Evolutionary conservation across 2,113 vertebrate species (phyloP).

Genomic region (Aleadryas rufinucha): DNA sequence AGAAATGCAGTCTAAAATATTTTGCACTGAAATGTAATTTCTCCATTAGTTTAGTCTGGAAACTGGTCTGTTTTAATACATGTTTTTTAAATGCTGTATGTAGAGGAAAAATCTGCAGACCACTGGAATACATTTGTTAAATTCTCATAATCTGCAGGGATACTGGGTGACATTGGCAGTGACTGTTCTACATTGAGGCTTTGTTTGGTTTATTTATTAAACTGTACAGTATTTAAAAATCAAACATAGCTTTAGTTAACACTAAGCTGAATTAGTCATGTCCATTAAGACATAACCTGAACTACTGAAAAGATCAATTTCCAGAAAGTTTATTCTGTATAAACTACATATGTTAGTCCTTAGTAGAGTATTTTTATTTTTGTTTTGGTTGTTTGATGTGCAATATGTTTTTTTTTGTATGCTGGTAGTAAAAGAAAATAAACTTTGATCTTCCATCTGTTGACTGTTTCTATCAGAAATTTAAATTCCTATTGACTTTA

Average conservation of each 20-base stretch:
- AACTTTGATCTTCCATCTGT: conserved; percentile 97
- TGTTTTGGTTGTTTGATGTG: conserved; percentile 99
- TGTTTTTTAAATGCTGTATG: conserved; percentile 86
- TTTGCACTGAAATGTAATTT: conserved; percentile 99
- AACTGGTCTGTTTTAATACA: conserved; percentile 90
- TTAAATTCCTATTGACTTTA: not conserved
- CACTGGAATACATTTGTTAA: conserved; percentile 81
- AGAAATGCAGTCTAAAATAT: conserved; percentile 91
- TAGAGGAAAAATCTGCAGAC: conserved; percentile 79
- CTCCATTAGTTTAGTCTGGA: conserved; percentile 91
- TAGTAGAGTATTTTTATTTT: conserved; percentile 85
- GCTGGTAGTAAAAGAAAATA: conserved; percentile 99
- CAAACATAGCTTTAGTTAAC: conserved; percentile 88
- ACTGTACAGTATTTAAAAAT: conserved; percentile 99
- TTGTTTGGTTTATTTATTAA: conserved; percentile 99
- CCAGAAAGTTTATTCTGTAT: conserved; percentile 89
- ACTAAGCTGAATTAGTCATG: conserved; percentile 90
- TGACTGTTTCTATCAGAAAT: conserved; percentile 75
- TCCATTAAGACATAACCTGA: conserved; percentile 87
- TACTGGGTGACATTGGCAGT: conserved; percentile 86
- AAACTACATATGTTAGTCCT: conserved; percentile 87
- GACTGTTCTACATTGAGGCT: conserved; percentile 91
- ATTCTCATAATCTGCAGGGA: conserved; percentile 86
- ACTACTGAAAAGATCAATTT: conserved; percentile 98
- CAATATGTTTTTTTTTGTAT: conserved; percentile 99